Conservation (phyloP, 2,888 invertebrate species). For the Zygothrica quintamaculata region DNA sequence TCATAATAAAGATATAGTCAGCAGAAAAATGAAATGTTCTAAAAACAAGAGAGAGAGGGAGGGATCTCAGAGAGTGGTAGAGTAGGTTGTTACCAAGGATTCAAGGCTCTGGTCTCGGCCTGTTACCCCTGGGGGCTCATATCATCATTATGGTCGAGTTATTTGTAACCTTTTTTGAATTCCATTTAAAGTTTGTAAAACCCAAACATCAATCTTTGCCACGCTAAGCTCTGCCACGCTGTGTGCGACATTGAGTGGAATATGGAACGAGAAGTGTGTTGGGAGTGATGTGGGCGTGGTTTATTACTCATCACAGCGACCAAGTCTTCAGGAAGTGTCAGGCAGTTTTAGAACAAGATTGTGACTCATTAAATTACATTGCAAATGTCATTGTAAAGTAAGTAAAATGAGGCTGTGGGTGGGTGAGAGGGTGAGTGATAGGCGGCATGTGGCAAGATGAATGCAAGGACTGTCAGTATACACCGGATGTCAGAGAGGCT, state of each 20-base stretch:
- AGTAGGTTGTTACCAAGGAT: background rate
- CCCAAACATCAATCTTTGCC: slow-evolving; percentile 72
- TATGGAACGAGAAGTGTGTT: background rate
- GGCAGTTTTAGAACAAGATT: slow-evolving; percentile 78
- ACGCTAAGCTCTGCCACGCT: background rate
- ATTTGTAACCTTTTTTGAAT: slow-evolving; percentile 61
- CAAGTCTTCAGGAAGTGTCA: slow-evolving; percentile 67
- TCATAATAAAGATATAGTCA: slow-evolving; percentile 78
- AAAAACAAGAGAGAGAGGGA: slow-evolving; percentile 4
- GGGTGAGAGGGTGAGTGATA: slow-evolving; percentile 2
- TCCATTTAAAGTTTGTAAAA: slow-evolving; percentile 71
- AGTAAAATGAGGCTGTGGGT: slow-evolving; percentile 65
- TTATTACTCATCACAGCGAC: slow-evolving; percentile 5
- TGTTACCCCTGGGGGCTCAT: slow-evolving; percentile 19
- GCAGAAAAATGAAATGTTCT: slow-evolving; percentile 56
- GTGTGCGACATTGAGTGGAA: background rate
- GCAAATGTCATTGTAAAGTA: slow-evolving; percentile 81
- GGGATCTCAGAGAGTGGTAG: too few relatives aligned
- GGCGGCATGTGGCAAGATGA: slow-evolving; percentile 16
- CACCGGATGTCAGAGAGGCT: slow-evolving; percentile 33
- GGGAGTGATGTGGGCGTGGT: slow-evolving; percentile 3
- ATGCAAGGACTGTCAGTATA: slow-evolving; percentile 19
- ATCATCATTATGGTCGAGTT: slow-evolving; percentile 54
- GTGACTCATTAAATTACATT: slow-evolving; percentile 81
- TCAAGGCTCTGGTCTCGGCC: background rate